Conservation (phyloP, 2,888 invertebrate species). For the Torymus aiolomorphi region DNA sequence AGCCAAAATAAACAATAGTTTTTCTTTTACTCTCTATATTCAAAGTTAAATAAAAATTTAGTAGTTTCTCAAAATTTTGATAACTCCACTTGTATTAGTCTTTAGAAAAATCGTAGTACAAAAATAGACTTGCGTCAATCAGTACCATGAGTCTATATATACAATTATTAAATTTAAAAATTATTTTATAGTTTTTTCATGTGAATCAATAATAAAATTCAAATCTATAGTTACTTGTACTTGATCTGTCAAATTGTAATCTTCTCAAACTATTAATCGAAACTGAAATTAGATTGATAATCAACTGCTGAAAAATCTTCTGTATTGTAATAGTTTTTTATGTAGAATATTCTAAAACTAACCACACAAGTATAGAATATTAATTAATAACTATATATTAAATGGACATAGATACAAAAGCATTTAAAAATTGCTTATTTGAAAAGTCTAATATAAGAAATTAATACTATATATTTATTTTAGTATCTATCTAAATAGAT, state of each 20-base stretch:
- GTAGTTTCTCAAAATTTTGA: no score
- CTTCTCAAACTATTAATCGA: no score
- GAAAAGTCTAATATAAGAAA: slow-evolving; percentile 40
- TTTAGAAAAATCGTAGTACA: slow-evolving; percentile 39
- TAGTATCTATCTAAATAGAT: slow-evolving; percentile 17
- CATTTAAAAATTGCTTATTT: slow-evolving; percentile 21
- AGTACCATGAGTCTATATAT: slow-evolving; percentile 37
- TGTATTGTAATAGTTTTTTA: background rate
- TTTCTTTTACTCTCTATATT: no score
- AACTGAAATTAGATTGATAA: no score
- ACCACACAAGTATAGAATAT: slow-evolving; percentile 5
- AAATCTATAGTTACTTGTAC: slow-evolving; percentile 14
- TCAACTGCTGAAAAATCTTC: slow-evolving; percentile 8
- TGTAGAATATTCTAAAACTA: slow-evolving; percentile 10
- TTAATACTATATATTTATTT: slow-evolving; percentile 43
- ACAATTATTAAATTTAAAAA: slow-evolving; percentile 48
- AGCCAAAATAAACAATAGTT: no score
- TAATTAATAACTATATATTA: slow-evolving; percentile 25
- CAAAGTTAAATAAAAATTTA: no score
- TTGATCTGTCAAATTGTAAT: no score
- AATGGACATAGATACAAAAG: slow-evolving; percentile 23
- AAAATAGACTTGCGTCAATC: slow-evolving; percentile 46
- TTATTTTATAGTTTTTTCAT: slow-evolving; percentile 13
- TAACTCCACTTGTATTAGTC: slow-evolving; percentile 7
- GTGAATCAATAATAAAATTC: slow-evolving; percentile 36